These are phyloP conservation scores for Gymnocheta viridis DNA, from an alignment of 2,888 invertebrate species.

Conservation along the genomic window DNA sequence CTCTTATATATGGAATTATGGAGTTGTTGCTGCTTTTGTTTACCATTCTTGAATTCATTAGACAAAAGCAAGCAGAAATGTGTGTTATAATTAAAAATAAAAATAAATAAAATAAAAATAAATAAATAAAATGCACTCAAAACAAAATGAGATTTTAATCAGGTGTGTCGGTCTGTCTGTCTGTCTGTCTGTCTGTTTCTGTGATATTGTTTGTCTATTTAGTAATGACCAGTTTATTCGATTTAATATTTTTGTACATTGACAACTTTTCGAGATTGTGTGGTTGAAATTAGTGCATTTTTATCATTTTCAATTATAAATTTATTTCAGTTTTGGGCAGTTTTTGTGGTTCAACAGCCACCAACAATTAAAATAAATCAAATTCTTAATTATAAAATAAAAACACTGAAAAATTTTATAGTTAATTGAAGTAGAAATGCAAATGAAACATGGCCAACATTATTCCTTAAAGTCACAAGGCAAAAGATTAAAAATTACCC, in stretches of 20 bases:
- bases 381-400: slow-evolving; percentile 41
- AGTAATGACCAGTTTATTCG: slow-evolving; percentile 50
- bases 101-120: background rate
- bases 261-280: slow-evolving; percentile 42
- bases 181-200: background rate
- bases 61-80: slow-evolving; percentile 13
- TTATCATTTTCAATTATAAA: slow-evolving; percentile 27
- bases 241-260: slow-evolving; percentile 5
- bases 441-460: background rate
- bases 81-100: background rate
- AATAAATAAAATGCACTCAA: background rate
- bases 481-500: no score
- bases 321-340: slow-evolving; percentile 39
- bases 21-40: background rate
- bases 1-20: slow-evolving; percentile 31
- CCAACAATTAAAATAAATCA: slow-evolving; percentile 46
- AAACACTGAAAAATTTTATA: slow-evolving; percentile 4
- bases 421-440: background rate
- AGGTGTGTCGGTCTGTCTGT: background rate
- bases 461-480: no score
- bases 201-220: slow-evolving; percentile 18
- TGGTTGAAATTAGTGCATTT: slow-evolving; percentile 10
- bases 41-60: slow-evolving; percentile 20
- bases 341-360: slow-evolving; percentile 4
- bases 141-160: slow-evolving; percentile 15